Evolutionary conservation across 2,113 vertebrate species (phyloP).

Genomic region (Girardinichthys multiradiatus): DNA sequence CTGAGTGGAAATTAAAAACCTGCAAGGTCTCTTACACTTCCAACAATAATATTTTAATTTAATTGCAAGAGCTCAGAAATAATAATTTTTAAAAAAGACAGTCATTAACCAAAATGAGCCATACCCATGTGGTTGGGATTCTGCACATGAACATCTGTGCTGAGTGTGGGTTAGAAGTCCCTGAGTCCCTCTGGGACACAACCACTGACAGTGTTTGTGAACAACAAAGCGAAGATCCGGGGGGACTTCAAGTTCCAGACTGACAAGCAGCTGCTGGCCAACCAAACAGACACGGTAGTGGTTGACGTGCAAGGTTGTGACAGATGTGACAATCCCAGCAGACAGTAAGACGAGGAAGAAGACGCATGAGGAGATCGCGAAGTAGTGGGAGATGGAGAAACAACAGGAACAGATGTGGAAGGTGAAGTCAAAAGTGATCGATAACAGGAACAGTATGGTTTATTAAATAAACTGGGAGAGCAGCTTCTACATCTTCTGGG

Average conservation of each 20-base stretch:
- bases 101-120: not conserved
- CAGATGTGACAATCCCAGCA: slow-evolving; percentile 24
- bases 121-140: not conserved
- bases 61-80: not conserved
- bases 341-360: slow-evolving; percentile 10
- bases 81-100: not conserved
- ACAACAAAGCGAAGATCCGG: slow-evolving; percentile 14
- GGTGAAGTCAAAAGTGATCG: not conserved
- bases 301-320: slow-evolving; percentile 24
- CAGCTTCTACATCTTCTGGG: not conserved
- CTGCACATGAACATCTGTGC: slow-evolving; percentile 16
- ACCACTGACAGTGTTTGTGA: slow-evolving; percentile 15
- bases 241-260: slow-evolving; percentile 25
- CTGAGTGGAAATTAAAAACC: not conserved
- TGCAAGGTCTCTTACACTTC: not conserved
- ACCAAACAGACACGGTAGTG: slow-evolving; percentile 16
- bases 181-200: slow-evolving; percentile 4
- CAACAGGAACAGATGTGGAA: slow-evolving; percentile 8
- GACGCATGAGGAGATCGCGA: slow-evolving; percentile 4
- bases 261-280: slow-evolving; percentile 35
- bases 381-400: slow-evolving; percentile 1
- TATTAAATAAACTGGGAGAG: not conserved
- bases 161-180: slow-evolving; percentile 1
- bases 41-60: not conserved
- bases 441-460: not conserved